Base-by-base conservation (phyloP, 1,140 invertebrate genomes). In the Drosophila eugracilis region DNA sequence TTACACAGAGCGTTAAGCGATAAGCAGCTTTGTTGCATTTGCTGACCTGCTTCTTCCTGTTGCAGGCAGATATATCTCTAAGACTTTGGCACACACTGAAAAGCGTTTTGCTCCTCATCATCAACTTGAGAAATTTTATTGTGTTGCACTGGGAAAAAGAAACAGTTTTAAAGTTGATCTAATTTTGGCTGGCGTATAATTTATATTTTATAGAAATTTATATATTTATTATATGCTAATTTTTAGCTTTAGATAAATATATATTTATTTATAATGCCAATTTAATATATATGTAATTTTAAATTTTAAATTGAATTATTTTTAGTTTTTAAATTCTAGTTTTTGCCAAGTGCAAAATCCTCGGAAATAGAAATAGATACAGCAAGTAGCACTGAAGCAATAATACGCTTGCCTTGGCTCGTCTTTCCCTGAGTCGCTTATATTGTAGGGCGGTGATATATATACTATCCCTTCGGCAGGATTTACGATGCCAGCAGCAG, bases 1-100 rank as follows among this genome's bases (percentile, higher is more conserved):
- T 86, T 86, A 88, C 83, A 81, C 55, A 63, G 73, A 81, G 83
- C 81, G 81, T 86, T 88, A 88, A 86, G 79, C 83, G 81, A 88
- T 86, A 86, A 86, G 81, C 81, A 86, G 81, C 81, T 86, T 86
- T 86, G 81, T 81, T 86, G 81, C 81, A 81, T 78, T 78, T 62
- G 24, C 42, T 59, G 52, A 66, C 62, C 62, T 62, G 71, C 75
- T 78, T 39, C 75, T 58, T 74, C 70, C 69, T 34, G 47, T 50
- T 63, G 47, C 57, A 41, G 34, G 52, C 36, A 69, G 55, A 78
- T 67, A 59, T 52, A 86, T 30, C 2, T 76, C 62, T 54, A 60
- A 62, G 75, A 37, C 52, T 37, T 60, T 30, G 69, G n/a, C 30
- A 54, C 26, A 22, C 32, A 42, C 34, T 39, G 37, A 30, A 5